Base-by-base conservation (phyloP, 2,888 invertebrate species). In the Drosophila planitibia region DNA sequence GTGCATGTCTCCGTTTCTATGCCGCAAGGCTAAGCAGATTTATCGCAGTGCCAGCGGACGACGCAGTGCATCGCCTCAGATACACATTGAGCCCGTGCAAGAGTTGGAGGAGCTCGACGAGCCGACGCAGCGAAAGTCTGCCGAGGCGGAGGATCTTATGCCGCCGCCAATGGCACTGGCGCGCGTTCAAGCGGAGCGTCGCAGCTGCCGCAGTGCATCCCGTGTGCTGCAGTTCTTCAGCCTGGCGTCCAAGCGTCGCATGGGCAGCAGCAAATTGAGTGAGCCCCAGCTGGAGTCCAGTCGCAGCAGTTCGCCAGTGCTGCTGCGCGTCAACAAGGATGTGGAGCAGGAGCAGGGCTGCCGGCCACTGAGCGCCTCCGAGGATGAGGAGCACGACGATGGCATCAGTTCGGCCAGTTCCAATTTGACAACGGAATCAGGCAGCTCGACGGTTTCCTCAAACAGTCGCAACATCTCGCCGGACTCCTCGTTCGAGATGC, bases 401-500 rank as follows among this genome's bases (percentile, higher is more conserved):
- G 92, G 92, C 75, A 91, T 92, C 69, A 91, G 90, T 5, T 91
- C 90, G 53, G 90, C 89, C 49, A 87, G 89, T 66, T 79, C 79
- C 22, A 79, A 79, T 44, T 37, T 79, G n/a, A 79, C 79, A 2
- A 54, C 66, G 0, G 82, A 67, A n/a, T 78, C 79, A 25, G 59
- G 63, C 19, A 69, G 78, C 58, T 89, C 66, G 12, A 33, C 47
- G 37, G 82, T 88, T 14, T 81, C 79, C 16, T 7, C 47, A 25
- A 67, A 71, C 55, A 87, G 87, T 58, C 85, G 83, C 35, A 92
- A 92, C 81, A 82, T 83, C 22, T 91, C 93, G 2, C 89, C 91
- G 4, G 91, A 93, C 55, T 92, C 93, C 30, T 93, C 93, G 25
- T 93, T 92, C 65, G 93, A 93, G 79, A 79, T 93, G 90, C 93